Evolutionary conservation across 2,888 invertebrate genomes (phyloP).

Genomic region (Epistrophe eligans): DNA sequence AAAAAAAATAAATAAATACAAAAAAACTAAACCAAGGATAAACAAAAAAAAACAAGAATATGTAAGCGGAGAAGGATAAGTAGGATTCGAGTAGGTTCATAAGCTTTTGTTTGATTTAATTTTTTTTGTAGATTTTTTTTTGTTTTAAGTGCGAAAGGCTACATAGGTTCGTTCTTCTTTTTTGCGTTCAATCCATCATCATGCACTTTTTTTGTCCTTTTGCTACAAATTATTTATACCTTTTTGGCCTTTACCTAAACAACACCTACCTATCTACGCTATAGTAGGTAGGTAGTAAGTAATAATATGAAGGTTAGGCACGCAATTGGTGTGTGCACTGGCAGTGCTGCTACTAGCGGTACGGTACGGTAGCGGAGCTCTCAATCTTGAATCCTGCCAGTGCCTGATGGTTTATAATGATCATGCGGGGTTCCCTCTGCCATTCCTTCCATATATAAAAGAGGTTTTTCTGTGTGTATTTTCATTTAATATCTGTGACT

Average conservation of each 20-base stretch:
- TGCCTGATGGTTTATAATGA: not conserved
- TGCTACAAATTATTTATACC: not conserved
- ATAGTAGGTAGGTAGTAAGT: not conserved
- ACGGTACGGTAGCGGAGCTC: not conserved
- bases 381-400: not conserved
- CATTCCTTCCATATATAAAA: not conserved
- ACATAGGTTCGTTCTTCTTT: not conserved
- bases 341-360: not conserved
- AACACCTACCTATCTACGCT: not conserved
- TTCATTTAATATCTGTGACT: not conserved
- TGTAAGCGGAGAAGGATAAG: conserved; percentile 11
- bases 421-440: not conserved
- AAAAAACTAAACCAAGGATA: conserved; percentile 13
- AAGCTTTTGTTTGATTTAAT: conserved; percentile 14
- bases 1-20: not conserved
- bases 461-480: not conserved
- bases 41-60: conserved; percentile 13
- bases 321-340: not conserved
- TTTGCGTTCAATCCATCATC: not conserved
- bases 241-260: not conserved
- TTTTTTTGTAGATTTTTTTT: not conserved
- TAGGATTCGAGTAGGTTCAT: not conserved
- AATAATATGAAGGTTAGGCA: conserved; percentile 8
- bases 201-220: not conserved
- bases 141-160: not conserved